Evolutionary conservation across 2,888 invertebrate species (phyloP).

Genomic region (Chrysolina haemoptera): DNA sequence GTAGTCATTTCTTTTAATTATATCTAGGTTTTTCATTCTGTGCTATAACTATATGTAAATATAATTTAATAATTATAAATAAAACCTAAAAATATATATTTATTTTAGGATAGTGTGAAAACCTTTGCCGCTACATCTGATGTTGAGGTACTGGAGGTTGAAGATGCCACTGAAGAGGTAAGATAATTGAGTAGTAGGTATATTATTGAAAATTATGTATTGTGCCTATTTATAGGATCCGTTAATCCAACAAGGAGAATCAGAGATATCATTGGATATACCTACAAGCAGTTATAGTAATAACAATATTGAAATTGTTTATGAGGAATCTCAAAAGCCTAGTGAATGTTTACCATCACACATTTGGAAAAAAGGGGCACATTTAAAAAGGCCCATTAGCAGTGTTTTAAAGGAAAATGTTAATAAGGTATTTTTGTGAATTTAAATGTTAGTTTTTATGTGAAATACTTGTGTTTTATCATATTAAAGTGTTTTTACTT

Average conservation of each 20-base stretch:
- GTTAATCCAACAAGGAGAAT: not conserved
- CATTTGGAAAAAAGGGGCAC: not conserved
- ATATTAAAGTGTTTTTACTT: too few relatives aligned
- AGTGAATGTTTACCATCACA: slow-evolving; percentile 1
- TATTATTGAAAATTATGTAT: not conserved
- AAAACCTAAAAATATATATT: not conserved
- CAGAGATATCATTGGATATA: not conserved
- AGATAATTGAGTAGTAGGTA: not conserved
- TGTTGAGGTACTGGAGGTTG: not conserved
- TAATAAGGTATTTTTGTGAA: not conserved
- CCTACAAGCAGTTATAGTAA: not conserved
- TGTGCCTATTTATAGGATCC: not conserved
- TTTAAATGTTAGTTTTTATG: not conserved
- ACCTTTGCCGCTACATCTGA: not conserved
- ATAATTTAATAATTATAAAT: not conserved
- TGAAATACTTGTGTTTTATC: too few relatives aligned
- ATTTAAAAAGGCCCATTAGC: not conserved
- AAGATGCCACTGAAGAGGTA: not conserved
- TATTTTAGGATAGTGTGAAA: not conserved
- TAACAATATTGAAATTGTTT: slow-evolving; percentile 1
- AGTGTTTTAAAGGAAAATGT: not conserved
- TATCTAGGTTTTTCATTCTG: not conserved
- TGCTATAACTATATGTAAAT: not conserved
- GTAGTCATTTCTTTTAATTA: not conserved
- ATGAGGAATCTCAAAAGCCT: not conserved